phyloP scores from a whole-genome alignment of 1,140 invertebrate genomes.

The Panulirus ornatus region DNA sequence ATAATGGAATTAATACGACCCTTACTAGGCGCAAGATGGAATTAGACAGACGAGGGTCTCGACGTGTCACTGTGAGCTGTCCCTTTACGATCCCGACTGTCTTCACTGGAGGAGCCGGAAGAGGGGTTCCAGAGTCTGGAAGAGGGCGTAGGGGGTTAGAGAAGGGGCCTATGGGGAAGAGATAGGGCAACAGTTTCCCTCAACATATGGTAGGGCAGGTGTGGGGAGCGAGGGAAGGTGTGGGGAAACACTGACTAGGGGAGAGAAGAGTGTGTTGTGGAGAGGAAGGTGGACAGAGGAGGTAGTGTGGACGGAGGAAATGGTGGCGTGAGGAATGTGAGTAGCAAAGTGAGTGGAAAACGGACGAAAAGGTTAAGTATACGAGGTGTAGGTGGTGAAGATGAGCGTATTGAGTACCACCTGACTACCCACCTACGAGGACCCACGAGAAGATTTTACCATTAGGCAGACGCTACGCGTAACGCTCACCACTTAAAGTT shows the following conservation, averaged over 20 bases:
- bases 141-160: too few species aligned
- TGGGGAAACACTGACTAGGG: too few species aligned
- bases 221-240: not conserved
- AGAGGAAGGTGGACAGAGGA: not conserved
- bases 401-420: not conserved
- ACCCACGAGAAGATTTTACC: too few species aligned
- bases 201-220: too few species aligned
- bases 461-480: too few species aligned
- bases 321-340: not conserved
- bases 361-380: not conserved
- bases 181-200: too few species aligned
- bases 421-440: not conserved
- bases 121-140: too few species aligned
- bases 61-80: not conserved
- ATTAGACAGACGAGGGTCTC: conserved; percentile 24
- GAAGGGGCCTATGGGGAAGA: too few species aligned
- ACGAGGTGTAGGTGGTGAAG: not conserved
- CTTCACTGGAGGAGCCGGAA: not conserved
- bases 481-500: too few species aligned
- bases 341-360: not conserved
- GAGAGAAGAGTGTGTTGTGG: not conserved
- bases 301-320: not conserved
- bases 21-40: conserved; percentile 45
- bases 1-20: conserved; percentile 69
- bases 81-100: not conserved